These are phyloP conservation scores for Zygothrica quintamaculata DNA, from an alignment of 2,888 invertebrate genomes.

Conservation along the genomic window DNA sequence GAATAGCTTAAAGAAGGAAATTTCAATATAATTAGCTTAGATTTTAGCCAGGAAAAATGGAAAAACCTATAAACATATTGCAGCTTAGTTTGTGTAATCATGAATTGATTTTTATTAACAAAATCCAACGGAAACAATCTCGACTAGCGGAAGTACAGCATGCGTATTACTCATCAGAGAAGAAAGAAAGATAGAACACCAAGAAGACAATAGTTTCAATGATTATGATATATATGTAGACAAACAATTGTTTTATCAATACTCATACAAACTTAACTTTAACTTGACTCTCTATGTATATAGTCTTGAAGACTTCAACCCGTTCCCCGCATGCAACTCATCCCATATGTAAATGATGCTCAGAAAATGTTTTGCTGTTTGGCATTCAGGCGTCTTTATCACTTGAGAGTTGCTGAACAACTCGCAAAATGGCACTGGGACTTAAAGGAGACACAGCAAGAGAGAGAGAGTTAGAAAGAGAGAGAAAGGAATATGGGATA, in stretches of 20 bases:
- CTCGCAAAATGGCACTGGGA: not conserved
- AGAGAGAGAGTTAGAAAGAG: too few species aligned
- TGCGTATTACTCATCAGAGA: not conserved
- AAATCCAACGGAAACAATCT: too few species aligned
- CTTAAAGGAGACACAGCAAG: conserved; percentile 4
- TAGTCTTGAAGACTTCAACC: not conserved
- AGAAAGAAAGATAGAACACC: not conserved
- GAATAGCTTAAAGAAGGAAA: too few species aligned
- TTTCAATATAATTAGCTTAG: too few species aligned
- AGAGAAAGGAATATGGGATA: too few species aligned
- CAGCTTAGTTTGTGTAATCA: too few species aligned
- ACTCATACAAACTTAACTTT: conserved; percentile 20
- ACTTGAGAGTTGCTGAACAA: conserved; percentile 46
- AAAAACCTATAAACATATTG: not conserved
- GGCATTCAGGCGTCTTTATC: conserved; percentile 62
- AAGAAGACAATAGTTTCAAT: conserved; percentile 9
- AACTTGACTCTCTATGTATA: not conserved
- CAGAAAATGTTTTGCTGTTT: conserved; percentile 55
- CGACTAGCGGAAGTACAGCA: too few species aligned
- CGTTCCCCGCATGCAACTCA: conserved; percentile 2
- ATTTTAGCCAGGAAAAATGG: too few species aligned
- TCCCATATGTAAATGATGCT: conserved; percentile 65
- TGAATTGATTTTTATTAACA: too few species aligned
- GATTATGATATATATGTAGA: conserved; percentile 13
- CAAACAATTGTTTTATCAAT: conserved; percentile 19